Base-by-base conservation (phyloP, 1,140 invertebrate species). In the Caerostris darwini region DNA sequence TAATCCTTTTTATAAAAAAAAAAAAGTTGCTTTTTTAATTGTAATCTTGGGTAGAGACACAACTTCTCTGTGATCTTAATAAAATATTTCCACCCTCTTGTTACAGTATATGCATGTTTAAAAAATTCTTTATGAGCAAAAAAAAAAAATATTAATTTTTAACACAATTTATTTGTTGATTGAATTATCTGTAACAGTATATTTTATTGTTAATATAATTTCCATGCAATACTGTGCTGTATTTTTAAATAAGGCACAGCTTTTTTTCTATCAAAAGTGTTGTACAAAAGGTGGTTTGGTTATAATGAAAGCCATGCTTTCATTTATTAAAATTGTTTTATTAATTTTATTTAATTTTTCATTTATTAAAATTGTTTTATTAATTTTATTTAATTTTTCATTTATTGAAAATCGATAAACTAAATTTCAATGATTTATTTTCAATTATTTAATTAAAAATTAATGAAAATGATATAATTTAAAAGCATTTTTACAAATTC, bases 1-100 rank as follows among this genome's bases (percentile, higher is more conserved):
- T 92, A 85, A 83, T 56, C 59, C 85, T 85, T 92, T 90, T 90
- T 87, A 61, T 89, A 61, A 81, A 91, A 59, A 19, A 53, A 61
- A 81, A 91, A 59, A 56, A 53, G 34, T 83, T 92, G 88, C 88
- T 90, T 71, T 71, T 92, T 64, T 90, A 54, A 90, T 12, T 83
- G 14, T 83, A 57, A 81, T 64, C 64, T 5, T 83, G 59, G 81
- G 10, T 56, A 54, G 50, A 71, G 81, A 90, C n/a, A 61, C 5
- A 81, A 17, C 14, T 14, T 67, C 34, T 67, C 77, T 92, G 90
- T 92, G 90, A 92, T 92, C 71, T 92, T 83, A 54, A 64, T 67
- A 34, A 67, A 64, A 85, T 67, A 54, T 83, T 67, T 64, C 50
- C 5, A n/a, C 59, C 8, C 54, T 3, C 14, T 92, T 92, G 77